Base-by-base conservation (phyloP, 1,140 invertebrate genomes). In the Tigriopus japonicus region DNA sequence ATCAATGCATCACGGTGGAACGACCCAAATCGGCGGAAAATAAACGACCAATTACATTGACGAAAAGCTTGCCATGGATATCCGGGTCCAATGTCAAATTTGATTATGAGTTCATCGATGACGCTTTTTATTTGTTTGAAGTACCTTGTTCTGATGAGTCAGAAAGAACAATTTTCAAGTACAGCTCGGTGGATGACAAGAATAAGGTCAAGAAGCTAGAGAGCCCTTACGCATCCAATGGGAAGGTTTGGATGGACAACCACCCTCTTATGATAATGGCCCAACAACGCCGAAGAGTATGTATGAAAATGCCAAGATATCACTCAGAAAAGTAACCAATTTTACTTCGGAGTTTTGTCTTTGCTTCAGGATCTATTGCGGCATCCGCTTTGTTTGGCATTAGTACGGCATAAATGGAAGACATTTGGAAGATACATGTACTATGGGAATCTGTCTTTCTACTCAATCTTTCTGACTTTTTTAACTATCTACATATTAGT, bases 191-290 rank as follows among this genome's bases (percentile, higher is more conserved):
- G 21, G 21, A 24, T 15, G 56, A 58, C 24, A 41, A 58, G 6
- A 41, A 24, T 17, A n/a, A 19, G 42, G 56, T 58, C 5, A 58
- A 43, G 28, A 6, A 6, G 1, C 7, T 52, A 7, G 65, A 64
- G 1, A 42, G 52, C 7, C 63, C 63, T 13, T 67, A 66, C 54
- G 64, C 64, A 5, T 12, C 17, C 10, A 70, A 77, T 62, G 68
- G 69, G 19, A 67, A 69, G 53, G 63, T 71, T 15, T 64, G 76
- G 28, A 76, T 75, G 66, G 69, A 70, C 42, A 77, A 76, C 63
- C 76, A 77, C 66, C 75, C 75, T 19, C 65, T 77, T 24, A 73
- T 70, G 67, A 67, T 76, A 53, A 77, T 77, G 75, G 75, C 75
- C 65, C 66, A 66, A 35, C 54, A 65, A 43, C 63, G 56, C n/a